phyloP scores from a whole-genome alignment of 1,140 invertebrate species.

The Drosophila kurseongensis region DNA sequence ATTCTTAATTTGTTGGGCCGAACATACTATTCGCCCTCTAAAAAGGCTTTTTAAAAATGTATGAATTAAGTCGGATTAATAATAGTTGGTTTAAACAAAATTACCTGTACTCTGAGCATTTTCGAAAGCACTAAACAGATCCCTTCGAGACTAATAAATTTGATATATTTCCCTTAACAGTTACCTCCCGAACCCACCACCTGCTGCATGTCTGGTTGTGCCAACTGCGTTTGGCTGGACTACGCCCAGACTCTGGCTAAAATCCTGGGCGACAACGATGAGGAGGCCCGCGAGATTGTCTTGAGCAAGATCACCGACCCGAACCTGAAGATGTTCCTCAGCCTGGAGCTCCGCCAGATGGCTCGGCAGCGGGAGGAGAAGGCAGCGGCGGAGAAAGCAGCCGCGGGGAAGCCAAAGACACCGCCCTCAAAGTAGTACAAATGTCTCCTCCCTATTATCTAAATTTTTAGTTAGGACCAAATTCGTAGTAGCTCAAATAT shows the following conservation, averaged over 20 bases:
- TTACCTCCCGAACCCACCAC: constrained; percentile 89
- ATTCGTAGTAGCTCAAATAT: constrained; percentile 47
- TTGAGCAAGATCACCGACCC: constrained; percentile 92
- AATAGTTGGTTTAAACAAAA: no score
- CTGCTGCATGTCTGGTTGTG: constrained; percentile 97
- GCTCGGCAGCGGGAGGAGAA: constrained; percentile 41
- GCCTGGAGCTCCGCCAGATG: constrained; percentile 89
- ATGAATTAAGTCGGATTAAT: no score
- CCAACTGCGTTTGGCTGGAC: constrained; percentile 97
- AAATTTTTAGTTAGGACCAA: constrained; percentile 26
- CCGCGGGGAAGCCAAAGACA: constrained; percentile 36
- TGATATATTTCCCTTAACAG: constrained; percentile 14
- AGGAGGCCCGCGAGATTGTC: constrained; percentile 89
- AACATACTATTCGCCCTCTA: no score
- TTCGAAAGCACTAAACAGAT: no score
- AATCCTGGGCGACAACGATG: constrained; percentile 88
- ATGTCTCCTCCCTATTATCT: neutral
- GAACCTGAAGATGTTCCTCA: constrained; percentile 91
- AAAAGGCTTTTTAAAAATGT: no score
- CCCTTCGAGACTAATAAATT: no score
- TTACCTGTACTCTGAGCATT: no score
- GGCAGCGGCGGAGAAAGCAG: constrained; percentile 15
- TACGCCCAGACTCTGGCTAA: constrained; percentile 93
- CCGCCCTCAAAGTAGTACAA: constrained; percentile 36
- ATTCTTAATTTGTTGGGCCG: no score